A percentile compares a stretch with the other conserved stretches of the same genome.
Conservation (phyloP, 2,888 invertebrate species). For the Tiliacea citrago region DNA sequence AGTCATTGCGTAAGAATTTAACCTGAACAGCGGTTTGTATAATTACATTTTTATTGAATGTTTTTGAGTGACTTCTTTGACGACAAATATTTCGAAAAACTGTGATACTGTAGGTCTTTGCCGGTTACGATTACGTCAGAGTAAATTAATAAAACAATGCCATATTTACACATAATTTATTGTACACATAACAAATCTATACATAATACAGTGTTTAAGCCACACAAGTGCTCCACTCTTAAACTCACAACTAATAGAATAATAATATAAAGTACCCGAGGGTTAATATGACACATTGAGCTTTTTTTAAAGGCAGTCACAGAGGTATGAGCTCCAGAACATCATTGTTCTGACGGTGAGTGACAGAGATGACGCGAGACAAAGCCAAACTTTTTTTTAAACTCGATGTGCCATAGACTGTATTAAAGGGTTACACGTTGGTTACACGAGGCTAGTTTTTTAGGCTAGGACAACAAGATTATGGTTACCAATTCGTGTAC, state of each 20-base stretch:
- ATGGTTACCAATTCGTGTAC: too few relatives aligned
- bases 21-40: too few relatives aligned
- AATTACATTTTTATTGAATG: too few relatives aligned
- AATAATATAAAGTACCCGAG: background rate
- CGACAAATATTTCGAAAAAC: too few relatives aligned
- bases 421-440: background rate
- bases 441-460: background rate
- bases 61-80: too few relatives aligned
- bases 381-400: background rate
- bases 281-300: background rate
- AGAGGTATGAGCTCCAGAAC: too few relatives aligned
- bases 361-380: background rate
- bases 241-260: background rate
- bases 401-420: background rate
- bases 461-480: background rate
- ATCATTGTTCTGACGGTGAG: background rate
- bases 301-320: too few relatives aligned
- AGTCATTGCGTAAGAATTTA: too few relatives aligned
- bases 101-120: too few relatives aligned
- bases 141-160: too few relatives aligned
- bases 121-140: too few relatives aligned
- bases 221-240: slow-evolving; percentile 32
- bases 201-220: slow-evolving; percentile 40
- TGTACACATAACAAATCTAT: slow-evolving; percentile 39
- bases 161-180: slow-evolving; percentile 45